A percentile compares a stretch with the other conserved stretches of the same genome.
phyloP scores from a whole-genome alignment of 1,140 invertebrate genomes.

The Microplitis mediator region DNA sequence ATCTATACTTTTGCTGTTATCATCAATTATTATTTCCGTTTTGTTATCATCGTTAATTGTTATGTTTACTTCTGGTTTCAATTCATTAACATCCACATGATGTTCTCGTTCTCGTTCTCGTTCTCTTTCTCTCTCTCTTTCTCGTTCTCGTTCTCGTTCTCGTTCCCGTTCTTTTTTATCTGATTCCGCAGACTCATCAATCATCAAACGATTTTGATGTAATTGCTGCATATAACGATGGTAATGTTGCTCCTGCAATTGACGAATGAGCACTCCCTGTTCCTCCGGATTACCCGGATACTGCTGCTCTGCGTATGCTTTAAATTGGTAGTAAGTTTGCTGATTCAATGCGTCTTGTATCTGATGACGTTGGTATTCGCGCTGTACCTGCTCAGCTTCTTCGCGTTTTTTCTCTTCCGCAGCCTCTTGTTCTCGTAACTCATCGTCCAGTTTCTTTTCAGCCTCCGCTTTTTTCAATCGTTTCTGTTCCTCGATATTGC shows the following conservation, averaged over 20 bases:
- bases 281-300: constrained; percentile 92
- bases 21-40: constrained; percentile 35
- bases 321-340: constrained; percentile 94
- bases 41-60: background rate
- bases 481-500: constrained; percentile 80
- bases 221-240: constrained; percentile 96
- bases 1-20: background rate
- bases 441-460: constrained; percentile 62
- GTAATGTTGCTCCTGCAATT: constrained; percentile 96
- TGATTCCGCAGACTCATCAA: constrained; percentile 62
- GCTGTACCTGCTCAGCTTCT: constrained; percentile 67
- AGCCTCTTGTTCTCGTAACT: constrained; percentile 62
- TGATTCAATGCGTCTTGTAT: constrained; percentile 96
- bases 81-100: background rate
- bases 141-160: background rate
- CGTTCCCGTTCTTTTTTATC: constrained; percentile 31
- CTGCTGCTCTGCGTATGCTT: constrained; percentile 93
- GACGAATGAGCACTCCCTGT: constrained; percentile 89
- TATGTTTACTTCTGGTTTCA: too few relatives aligned
- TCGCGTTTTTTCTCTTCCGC: constrained; percentile 70
- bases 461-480: constrained; percentile 64
- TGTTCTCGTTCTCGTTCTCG: background rate
- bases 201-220: constrained; percentile 69
- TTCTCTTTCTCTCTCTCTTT: background rate
- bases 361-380: constrained; percentile 71